Percentiles rank a stretch among this genome's conserved stretches.
These are phyloP conservation scores for Carollia perspicillata DNA, from an alignment of 2,113 vertebrate species.

Conservation along the genomic window DNA sequence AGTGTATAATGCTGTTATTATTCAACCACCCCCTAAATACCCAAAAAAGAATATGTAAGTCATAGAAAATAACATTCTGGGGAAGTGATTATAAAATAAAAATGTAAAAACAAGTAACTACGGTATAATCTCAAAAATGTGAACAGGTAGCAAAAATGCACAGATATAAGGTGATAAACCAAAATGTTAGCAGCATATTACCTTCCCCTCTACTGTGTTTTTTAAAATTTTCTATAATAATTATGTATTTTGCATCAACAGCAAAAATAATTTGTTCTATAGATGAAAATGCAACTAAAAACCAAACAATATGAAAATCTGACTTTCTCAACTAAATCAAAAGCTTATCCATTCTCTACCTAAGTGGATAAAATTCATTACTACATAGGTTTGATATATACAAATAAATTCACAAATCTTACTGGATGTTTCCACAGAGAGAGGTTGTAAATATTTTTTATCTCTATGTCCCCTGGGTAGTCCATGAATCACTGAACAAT, in stretches of 20 bases:
- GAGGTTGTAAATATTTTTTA: neutral
- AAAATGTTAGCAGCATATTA: neutral
- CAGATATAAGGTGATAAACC: neutral
- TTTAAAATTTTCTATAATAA: neutral
- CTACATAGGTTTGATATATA: neutral
- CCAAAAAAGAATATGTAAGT: neutral
- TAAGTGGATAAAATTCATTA: neutral
- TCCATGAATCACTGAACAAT: neutral
- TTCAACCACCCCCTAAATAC: neutral
- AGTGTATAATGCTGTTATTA: neutral
- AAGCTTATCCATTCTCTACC: neutral
- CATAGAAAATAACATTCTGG: neutral
- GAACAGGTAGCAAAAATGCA: neutral
- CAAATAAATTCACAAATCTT: neutral
- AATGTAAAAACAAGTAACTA: neutral
- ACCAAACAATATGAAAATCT: neutral
- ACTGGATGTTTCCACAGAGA: neutral
- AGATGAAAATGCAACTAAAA: slow-evolving; percentile 23
- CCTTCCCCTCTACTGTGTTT: neutral
- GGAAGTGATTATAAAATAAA: neutral
- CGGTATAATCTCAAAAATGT: neutral
- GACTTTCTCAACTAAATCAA: neutral
- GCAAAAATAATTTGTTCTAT: neutral
- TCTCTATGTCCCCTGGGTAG: neutral
- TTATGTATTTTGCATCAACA: neutral